Conservation (phyloP, 2,797 vertebrate genomes). For the Diplodus puntazzo region DNA sequence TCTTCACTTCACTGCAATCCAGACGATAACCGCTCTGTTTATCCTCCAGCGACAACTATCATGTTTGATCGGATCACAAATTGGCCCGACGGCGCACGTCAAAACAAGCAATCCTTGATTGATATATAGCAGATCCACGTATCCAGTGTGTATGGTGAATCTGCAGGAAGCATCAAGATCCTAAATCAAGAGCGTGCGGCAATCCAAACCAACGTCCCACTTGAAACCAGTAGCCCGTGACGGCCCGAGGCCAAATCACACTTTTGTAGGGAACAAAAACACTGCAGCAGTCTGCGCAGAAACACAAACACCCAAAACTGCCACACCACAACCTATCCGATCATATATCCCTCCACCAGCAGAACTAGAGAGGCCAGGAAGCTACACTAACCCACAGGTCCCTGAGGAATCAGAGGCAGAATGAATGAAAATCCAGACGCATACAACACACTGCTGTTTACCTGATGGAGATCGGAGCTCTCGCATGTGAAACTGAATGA, state of each 20-base stretch:
- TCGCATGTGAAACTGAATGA: slow-evolving; percentile 35
- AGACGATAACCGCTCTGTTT: slow-evolving; percentile 31
- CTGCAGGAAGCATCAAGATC: slow-evolving; percentile 57
- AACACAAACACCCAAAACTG: slow-evolving; percentile 78
- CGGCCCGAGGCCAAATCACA: slow-evolving; percentile 72
- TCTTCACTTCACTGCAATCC: slow-evolving; percentile 42
- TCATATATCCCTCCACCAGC: slow-evolving; percentile 79
- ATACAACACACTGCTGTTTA: slow-evolving; percentile 60
- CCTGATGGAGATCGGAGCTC: slow-evolving; percentile 52
- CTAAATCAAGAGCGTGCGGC: slow-evolving; percentile 62
- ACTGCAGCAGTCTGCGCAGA: slow-evolving; percentile 65
- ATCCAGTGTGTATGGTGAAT: slow-evolving; percentile 45
- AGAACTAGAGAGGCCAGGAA: slow-evolving; percentile 67
- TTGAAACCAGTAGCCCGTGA: slow-evolving; percentile 63
- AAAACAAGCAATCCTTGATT: slow-evolving; percentile 64
- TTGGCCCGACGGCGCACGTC: slow-evolving; percentile 42
- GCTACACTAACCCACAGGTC: slow-evolving; percentile 69
- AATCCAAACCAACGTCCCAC: slow-evolving; percentile 58
- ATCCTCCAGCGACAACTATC: slow-evolving; percentile 54
- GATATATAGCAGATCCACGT: slow-evolving; percentile 41
- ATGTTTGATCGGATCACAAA: slow-evolving; percentile 56
- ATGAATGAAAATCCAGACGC: slow-evolving; percentile 75
- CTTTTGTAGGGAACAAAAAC: slow-evolving; percentile 71
- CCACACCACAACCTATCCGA: slow-evolving; percentile 73
- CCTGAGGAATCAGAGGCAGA: slow-evolving; percentile 47